phyloP scores from a whole-genome alignment of 2,113 vertebrate genomes.

The Corydoras sp. region DNA sequence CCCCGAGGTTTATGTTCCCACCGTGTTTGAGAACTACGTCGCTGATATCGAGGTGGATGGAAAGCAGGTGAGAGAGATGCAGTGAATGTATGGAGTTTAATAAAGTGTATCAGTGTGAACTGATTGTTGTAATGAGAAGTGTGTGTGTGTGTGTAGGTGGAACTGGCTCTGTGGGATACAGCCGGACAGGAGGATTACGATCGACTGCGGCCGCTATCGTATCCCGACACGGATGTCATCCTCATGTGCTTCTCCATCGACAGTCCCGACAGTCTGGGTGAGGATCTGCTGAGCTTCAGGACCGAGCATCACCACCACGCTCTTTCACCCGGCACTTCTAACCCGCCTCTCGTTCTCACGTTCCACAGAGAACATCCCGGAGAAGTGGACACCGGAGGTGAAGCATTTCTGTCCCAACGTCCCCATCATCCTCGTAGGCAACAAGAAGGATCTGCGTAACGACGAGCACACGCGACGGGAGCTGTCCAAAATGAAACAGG shows the following conservation, averaged over 20 bases:
- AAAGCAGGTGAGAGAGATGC: conserved; percentile 63
- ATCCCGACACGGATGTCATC: conserved; percentile 42
- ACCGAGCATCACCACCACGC: background rate
- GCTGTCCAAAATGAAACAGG: conserved; percentile 98
- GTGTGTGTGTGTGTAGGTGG: conserved; percentile 33
- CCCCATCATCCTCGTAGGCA: conserved; percentile 95
- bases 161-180: conserved; percentile 45
- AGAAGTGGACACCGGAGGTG: conserved; percentile 97
- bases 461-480: conserved; percentile 89
- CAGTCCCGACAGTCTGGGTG: conserved; percentile 45
- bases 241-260: conserved; percentile 48
- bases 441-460: conserved; percentile 94
- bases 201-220: conserved; percentile 40
- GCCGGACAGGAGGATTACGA: conserved; percentile 48
- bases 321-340: conserved; percentile 6
- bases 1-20: conserved; percentile 72
- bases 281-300: background rate
- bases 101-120: background rate
- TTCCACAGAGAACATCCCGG: conserved; percentile 87
- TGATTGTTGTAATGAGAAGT: background rate
- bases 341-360: conserved; percentile 9
- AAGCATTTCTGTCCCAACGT: conserved; percentile 98
- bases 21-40: conserved; percentile 78
- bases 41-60: conserved; percentile 76
- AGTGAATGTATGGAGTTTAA: background rate